phyloP scores from a whole-genome alignment of 2,113 vertebrate genomes.

The Bombycilla garrulus region DNA sequence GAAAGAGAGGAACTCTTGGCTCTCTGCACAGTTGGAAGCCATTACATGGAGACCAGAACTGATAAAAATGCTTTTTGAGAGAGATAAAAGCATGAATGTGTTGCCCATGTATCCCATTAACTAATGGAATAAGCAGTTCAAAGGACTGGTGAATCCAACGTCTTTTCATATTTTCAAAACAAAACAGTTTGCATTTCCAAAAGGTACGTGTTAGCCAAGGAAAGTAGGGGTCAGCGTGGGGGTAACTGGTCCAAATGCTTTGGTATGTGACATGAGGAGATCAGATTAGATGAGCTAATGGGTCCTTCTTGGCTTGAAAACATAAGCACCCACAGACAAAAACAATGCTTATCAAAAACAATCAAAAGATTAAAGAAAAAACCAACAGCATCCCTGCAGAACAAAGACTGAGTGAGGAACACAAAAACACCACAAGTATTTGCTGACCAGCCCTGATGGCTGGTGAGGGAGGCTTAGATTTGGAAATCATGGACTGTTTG shows the following conservation, averaged over 20 bases:
- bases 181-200: not conserved
- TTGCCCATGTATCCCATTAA: not conserved
- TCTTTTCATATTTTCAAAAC: slow-evolving; percentile 4
- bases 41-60: not conserved
- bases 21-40: not conserved
- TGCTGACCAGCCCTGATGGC: not conserved
- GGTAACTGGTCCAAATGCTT: not conserved
- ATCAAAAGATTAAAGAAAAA: slow-evolving; percentile 54
- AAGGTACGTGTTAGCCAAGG: slow-evolving; percentile 30
- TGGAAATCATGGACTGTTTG: not conserved
- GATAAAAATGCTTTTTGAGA: slow-evolving; percentile 13
- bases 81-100: not conserved
- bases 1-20: not conserved
- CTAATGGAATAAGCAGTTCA: not conserved
- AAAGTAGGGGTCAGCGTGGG: not conserved
- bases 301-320: slow-evolving; percentile 33
- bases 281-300: slow-evolving; percentile 60
- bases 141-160: slow-evolving; percentile 4
- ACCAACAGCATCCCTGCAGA: slow-evolving; percentile 14
- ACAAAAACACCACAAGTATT: slow-evolving; percentile 38
- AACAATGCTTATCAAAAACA: slow-evolving; percentile 62
- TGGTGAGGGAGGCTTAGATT: not conserved
- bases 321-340: slow-evolving; percentile 18
- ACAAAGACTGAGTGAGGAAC: not conserved
- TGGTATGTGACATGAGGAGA: slow-evolving; percentile 13